A percentile compares a stretch with the other conserved stretches of the same genome.
Conservation (phyloP, 2,888 invertebrate species). For the Galerucella nymphaeae region DNA sequence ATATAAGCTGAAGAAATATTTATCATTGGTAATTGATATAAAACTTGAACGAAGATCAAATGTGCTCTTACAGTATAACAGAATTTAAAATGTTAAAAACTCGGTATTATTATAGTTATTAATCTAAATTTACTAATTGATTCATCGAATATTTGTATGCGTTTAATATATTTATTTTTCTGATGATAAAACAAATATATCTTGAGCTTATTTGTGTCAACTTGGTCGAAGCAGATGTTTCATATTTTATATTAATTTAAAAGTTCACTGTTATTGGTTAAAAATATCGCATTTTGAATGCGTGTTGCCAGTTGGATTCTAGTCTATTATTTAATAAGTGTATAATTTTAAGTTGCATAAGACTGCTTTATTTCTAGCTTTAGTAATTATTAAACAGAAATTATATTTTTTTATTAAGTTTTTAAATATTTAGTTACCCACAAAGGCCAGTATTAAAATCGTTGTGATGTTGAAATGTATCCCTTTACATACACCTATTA, state of each 20-base stretch:
- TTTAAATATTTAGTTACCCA: slow-evolving; percentile 22
- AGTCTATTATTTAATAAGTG: slow-evolving; percentile 19
- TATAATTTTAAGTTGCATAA: slow-evolving; percentile 16
- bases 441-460: slow-evolving; percentile 32
- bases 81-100: too few relatives aligned
- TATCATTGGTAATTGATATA: too few relatives aligned
- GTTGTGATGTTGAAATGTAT: slow-evolving; percentile 26
- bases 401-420: slow-evolving; percentile 17
- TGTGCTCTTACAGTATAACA: too few relatives aligned
- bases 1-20: too few relatives aligned
- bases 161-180: too few relatives aligned
- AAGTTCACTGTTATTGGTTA: neutral
- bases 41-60: neutral
- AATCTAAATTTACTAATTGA: too few relatives aligned
- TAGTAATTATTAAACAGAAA: neutral
- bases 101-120: too few relatives aligned
- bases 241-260: neutral
- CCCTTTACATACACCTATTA: slow-evolving; percentile 31
- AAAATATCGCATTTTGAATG: neutral
- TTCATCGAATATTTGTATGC: too few relatives aligned
- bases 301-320: slow-evolving; percentile 20
- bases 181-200: too few relatives aligned
- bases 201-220: too few relatives aligned
- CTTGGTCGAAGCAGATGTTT: too few relatives aligned
- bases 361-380: slow-evolving; percentile 9